Conservation (phyloP, 2,797 vertebrate genomes). For the Acipenser transmontanus region DNA sequence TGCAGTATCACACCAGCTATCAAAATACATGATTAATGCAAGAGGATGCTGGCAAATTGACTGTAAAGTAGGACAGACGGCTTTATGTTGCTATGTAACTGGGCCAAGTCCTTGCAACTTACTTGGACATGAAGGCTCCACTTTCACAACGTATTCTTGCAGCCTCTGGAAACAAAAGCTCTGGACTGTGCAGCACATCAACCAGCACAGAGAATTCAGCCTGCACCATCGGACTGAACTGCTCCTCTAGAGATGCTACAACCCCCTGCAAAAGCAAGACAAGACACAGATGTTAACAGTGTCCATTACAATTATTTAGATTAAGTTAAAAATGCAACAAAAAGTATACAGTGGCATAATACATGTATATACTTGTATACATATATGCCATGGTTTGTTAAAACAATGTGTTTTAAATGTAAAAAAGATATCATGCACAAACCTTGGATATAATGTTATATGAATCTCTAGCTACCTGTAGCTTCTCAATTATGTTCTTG, state of each 20-base stretch:
- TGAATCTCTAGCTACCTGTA: slow-evolving; percentile 67
- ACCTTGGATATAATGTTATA: too few relatives aligned
- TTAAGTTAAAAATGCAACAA: too few relatives aligned
- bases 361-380: too few relatives aligned
- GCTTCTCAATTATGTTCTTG: slow-evolving; percentile 60
- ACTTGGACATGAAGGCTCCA: slow-evolving; percentile 95
- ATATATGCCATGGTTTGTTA: too few relatives aligned
- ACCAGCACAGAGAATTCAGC: slow-evolving; percentile 91
- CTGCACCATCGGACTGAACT: slow-evolving; percentile 85
- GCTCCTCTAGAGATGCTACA: slow-evolving; percentile 80
- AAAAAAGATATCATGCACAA: too few relatives aligned
- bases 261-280: slow-evolving; percentile 62
- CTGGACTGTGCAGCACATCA: slow-evolving; percentile 88
- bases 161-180: slow-evolving; percentile 85
- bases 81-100: neutral
- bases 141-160: slow-evolving; percentile 73
- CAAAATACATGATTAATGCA: neutral
- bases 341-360: too few relatives aligned
- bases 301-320: too few relatives aligned
- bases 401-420: too few relatives aligned
- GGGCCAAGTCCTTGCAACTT: slow-evolving; percentile 40
- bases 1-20: neutral
- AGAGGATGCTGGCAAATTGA: too few relatives aligned
- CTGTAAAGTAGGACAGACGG: too few relatives aligned
- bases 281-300: neutral